Evolutionary conservation across 2,113 vertebrate genomes (phyloP), one percentile per base, ranked within the genome.

Genomic region (Acrocephalus arundinaceus): DNA sequence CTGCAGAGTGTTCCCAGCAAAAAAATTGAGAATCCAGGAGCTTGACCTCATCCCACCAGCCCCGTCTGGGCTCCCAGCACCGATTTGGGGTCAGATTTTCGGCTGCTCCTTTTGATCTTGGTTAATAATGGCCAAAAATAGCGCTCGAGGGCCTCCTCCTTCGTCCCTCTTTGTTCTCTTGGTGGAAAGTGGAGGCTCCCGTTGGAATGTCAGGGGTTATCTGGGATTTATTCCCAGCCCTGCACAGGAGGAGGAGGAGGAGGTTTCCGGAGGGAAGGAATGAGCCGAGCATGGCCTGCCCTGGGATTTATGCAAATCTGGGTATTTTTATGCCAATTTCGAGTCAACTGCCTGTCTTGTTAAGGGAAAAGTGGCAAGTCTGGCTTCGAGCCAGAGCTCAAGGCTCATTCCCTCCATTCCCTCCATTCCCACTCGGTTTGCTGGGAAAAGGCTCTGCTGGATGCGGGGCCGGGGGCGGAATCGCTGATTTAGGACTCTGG

Each of bases 301-400:
- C 85, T 21, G 22, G 87, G 90, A 88, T 95, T 94, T 95, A 94
- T 94, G 92, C 86, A 93, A 94, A 97, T 93, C 55, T 28, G 58
- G 30, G 20, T 49, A 20, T 80, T 94, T 97, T 92, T n/a, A 43
- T 95, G 96, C 95, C 94, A 94, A 94, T 92, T 94, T 70, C 11
- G 72, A 96, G 58, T 57, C 90, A 73, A 76, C 66, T 76, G 82
- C 59, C 88, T 90, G 90, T 93, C 94, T 96, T 48, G 15, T 58
- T 48, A 66, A 51, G 85, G 78, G 46, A 62, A 51, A 89, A 93
- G 79, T 83, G 92, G 92, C 67, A 90, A 77, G 55, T 4, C 46
- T 96, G 94, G 95, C 92, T 54, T 19, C 1, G 7, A 95, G 93
- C 96, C 96, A 96, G 87, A 79, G 63, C 90, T 28, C 35, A 5